Evolutionary conservation across 2,797 vertebrate genomes (phyloP), one percentile per base, ranked within the genome.

Genomic region (Calcarius lapponicus): DNA sequence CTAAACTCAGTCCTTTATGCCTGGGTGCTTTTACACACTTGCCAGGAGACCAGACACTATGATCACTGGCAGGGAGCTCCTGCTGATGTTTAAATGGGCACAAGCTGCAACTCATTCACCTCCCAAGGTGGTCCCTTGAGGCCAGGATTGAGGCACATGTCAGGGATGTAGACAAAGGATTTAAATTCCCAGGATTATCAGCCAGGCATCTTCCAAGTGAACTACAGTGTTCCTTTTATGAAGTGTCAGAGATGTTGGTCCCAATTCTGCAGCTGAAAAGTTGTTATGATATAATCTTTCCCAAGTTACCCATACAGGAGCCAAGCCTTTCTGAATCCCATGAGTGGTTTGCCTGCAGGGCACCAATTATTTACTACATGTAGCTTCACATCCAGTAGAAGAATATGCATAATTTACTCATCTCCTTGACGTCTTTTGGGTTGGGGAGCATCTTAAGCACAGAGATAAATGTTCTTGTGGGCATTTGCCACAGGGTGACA

Each of bases 321-420:
- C 78, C 34, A 71, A 94, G 70, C 65, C 88, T 91, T 93, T 95
- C 94, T 93, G 92, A 96, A 89, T 96, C 58, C 58, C 91, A 86
- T 79, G 42, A 94, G 86, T 88, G 95, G 58, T 94, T 87, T 94
- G 94, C 94, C 97, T 95, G 86, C 88, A 90, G 95, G 97, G 94
- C 95, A 92, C 69, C 92, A 93, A 96, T 97, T 97, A 97, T 95
- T 95, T 92, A 92, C 93, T 93, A 80, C 96, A 73, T 94, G 96
- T 97, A 96, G 93, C 72, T 97, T 97, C 97, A 97, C 95, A 95
- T 96, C 88, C 93, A 94, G 62, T n/a, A 90, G 92, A 92, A 92
- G 94, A 93, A 93, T 61, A 96, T 80, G 87, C 92, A 88, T 89
- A 78, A 96, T 93, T 96, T 96, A 96, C 80, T 95, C 85, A 92